These are phyloP conservation scores for Tautogolabrus adspersus DNA, from an alignment of 2,113 vertebrate genomes.

Conservation along the genomic window DNA sequence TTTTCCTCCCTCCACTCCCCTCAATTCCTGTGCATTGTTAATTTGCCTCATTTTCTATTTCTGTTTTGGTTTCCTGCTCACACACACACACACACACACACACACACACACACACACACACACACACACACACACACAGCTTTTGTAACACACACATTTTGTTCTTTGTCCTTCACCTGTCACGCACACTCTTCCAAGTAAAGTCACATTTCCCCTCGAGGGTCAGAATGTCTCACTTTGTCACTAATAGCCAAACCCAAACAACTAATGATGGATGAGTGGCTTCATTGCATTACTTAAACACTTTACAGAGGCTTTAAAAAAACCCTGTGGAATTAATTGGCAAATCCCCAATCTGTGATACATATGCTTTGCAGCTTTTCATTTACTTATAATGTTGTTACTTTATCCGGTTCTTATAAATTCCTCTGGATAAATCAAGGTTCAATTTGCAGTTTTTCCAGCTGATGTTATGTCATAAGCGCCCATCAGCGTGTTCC, in stretches of 20 bases:
- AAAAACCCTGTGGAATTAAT: not conserved
- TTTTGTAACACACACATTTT: not conserved
- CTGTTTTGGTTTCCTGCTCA: slow-evolving; percentile 14
- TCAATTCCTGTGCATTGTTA: slow-evolving; percentile 12
- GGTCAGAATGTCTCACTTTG: slow-evolving; percentile 36
- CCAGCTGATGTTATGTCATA: not conserved
- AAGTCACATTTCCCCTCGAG: slow-evolving; percentile 1
- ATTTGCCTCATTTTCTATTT: slow-evolving; percentile 34
- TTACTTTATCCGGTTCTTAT: too few relatives aligned
- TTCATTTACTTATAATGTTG: not conserved
- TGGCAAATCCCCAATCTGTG: not conserved
- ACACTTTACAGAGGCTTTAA: not conserved
- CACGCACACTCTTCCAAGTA: not conserved
- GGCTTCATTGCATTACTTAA: not conserved
- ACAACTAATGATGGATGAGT: slow-evolving; percentile 2
- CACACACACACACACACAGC: too few relatives aligned
- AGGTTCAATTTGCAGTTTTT: not conserved
- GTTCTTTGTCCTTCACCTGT: not conserved
- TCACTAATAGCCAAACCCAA: slow-evolving; percentile 31
- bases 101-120: not conserved
- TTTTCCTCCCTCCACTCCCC: not conserved
- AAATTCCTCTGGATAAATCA: not conserved
- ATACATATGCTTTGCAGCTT: not conserved
- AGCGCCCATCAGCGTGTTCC: not conserved
- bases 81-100: too few relatives aligned